Percentiles rank a stretch among this genome's conserved stretches.
Conservation (phyloP, 2,113 vertebrate genomes). For the Rhabdomys dilectus region DNA sequence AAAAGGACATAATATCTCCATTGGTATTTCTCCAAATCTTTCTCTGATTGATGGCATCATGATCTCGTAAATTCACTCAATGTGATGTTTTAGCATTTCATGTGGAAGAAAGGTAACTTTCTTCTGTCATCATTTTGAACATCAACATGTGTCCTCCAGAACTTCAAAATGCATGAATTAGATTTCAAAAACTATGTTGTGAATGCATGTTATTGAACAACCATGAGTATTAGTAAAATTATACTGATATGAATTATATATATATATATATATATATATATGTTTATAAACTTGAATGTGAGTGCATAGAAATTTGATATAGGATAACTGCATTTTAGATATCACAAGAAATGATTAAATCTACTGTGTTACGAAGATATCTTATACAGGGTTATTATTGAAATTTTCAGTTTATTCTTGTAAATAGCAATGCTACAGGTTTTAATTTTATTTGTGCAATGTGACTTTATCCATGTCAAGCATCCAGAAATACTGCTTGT, state of each 20-base stretch:
- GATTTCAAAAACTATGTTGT: not conserved
- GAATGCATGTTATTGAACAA: not conserved
- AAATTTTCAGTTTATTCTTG: not conserved
- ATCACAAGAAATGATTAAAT: not conserved
- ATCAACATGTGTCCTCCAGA: not conserved
- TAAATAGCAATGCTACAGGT: not conserved
- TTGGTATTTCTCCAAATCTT: not conserved
- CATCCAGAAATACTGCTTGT: slow-evolving; percentile 62
- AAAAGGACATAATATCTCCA: not conserved
- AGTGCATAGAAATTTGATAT: not conserved
- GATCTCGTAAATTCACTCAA: not conserved
- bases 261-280: too few relatives aligned
- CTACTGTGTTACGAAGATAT: not conserved
- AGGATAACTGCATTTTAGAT: not conserved
- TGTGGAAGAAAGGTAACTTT: not conserved
- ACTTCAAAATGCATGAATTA: not conserved
- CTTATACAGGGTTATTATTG: not conserved
- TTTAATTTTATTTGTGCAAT: not conserved
- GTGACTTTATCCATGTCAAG: not conserved
- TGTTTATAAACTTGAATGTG: not conserved
- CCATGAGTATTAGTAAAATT: not conserved
- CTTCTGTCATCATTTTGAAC: not conserved
- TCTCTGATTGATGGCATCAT: not conserved
- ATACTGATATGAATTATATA: not conserved
- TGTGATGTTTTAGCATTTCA: not conserved